A percentile compares a stretch with the other conserved stretches of the same genome.
Conservation (phyloP, 2,797 vertebrate species). For the Phrynocephalus guinanensis region DNA sequence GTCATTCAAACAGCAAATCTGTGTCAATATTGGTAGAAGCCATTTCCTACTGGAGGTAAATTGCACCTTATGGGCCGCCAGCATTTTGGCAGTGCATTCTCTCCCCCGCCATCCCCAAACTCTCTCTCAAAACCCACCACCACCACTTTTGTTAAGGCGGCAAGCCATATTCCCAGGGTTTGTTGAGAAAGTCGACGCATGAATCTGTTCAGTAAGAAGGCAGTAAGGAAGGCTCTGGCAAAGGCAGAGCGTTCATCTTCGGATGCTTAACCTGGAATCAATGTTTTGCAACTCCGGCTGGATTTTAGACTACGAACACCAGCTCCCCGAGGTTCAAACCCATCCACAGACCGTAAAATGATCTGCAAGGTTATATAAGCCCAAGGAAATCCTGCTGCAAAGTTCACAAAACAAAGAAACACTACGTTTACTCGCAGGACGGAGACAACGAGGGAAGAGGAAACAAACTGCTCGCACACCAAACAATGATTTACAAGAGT, state of each 20-base stretch:
- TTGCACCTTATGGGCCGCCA: slow-evolving; percentile 19
- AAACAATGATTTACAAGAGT: not conserved
- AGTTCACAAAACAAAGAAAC: not conserved
- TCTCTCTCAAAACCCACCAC: too few relatives aligned
- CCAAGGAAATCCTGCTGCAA: not conserved
- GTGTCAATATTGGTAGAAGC: slow-evolving; percentile 17
- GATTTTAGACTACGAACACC: slow-evolving; percentile 11
- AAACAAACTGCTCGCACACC: not conserved
- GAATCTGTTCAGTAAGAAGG: not conserved
- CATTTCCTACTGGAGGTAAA: slow-evolving; percentile 26
- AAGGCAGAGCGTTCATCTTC: rapidly evolving
- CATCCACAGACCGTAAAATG: slow-evolving; percentile 1
- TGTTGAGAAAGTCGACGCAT: rapidly evolving
- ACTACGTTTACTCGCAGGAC: not conserved
- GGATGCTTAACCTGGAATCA: not conserved
- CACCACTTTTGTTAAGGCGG: not conserved
- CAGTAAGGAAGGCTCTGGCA: not conserved
- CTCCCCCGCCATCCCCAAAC: not conserved
- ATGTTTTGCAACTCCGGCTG: not conserved
- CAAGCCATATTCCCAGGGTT: not conserved
- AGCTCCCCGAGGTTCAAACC: not conserved
- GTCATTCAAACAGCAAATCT: slow-evolving; percentile 34
- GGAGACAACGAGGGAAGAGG: not conserved
- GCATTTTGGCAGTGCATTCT: rapidly evolving
- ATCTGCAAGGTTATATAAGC: not conserved